Conservation (phyloP, 2,113 vertebrate species). For the Anseranas semipalmata region DNA sequence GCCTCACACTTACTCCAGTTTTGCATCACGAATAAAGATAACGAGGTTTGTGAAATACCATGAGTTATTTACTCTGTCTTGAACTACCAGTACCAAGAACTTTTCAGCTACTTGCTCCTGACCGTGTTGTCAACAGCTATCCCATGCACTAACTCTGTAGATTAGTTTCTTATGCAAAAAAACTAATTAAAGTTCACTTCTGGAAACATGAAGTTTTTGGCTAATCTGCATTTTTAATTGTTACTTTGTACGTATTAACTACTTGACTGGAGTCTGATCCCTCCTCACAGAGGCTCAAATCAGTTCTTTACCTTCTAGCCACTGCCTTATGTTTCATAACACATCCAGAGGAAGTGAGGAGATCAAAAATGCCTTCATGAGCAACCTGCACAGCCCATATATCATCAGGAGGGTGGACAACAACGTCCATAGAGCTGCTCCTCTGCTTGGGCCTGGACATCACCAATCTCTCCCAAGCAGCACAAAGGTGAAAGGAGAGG, state of each 20-base stretch:
- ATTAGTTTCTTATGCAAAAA: not conserved
- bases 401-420: not conserved
- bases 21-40: not conserved
- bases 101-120: not conserved
- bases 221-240: not conserved
- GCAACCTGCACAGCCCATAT: accelerated
- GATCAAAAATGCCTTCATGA: not conserved
- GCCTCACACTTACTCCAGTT: not conserved
- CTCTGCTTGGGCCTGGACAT: accelerated
- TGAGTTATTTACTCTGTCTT: not conserved
- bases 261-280: not conserved
- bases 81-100: not conserved
- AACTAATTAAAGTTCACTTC: not conserved
- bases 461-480: not conserved
- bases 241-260: not conserved
- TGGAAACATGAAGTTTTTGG: not conserved
- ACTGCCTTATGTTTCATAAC: not conserved
- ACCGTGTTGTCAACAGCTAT: not conserved
- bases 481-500: not conserved
- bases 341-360: not conserved
- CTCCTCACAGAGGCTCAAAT: not conserved
- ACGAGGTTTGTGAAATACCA: not conserved
- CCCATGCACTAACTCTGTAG: not conserved
- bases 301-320: not conserved
- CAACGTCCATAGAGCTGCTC: not conserved